Percentiles rank a stretch among this genome's conserved stretches.
These are phyloP conservation scores for Emmelina monodactyla DNA, from an alignment of 2,888 invertebrate genomes.

Conservation along the genomic window DNA sequence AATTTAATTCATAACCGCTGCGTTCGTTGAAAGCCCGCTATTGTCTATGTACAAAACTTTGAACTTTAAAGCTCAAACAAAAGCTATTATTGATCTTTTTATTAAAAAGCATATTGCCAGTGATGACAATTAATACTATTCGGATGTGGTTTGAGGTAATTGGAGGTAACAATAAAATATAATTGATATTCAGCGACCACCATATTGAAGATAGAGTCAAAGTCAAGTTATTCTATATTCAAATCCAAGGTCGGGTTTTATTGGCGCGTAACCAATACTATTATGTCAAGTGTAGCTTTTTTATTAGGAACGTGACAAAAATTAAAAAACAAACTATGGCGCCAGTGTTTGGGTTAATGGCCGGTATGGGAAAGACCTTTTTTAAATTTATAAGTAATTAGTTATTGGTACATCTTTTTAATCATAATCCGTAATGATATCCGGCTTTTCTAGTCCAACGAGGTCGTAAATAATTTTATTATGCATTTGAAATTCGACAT, in stretches of 20 bases:
- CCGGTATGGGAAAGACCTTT: conserved; percentile 24
- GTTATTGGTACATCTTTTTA: neutral
- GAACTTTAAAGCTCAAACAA: neutral
- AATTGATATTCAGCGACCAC: too few species aligned
- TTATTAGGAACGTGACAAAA: neutral
- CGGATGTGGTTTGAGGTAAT: neutral
- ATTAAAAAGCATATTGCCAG: neutral
- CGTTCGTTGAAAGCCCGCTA: conserved; percentile 7
- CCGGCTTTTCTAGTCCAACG: conserved; percentile 16
- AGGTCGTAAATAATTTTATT: too few species aligned
- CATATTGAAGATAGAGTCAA: too few species aligned
- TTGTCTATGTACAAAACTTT: neutral
- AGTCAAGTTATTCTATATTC: too few species aligned
- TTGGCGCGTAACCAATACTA: conserved; percentile 34
- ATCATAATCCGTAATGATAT: neutral
- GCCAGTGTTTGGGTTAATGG: conserved; percentile 30
- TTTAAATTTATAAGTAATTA: neutral
- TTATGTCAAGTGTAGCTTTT: conserved; percentile 21
- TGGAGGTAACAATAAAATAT: too few species aligned
- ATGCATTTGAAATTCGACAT: too few species aligned
- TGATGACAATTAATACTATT: conserved; percentile 1
- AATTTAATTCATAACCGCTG: conserved; percentile 16
- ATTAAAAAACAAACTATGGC: too few species aligned
- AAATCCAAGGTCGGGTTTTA: conserved; percentile 35
- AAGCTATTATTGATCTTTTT: conserved; percentile 1